phyloP scores from a whole-genome alignment of 1,140 invertebrate species.

The Cydia pomonella region DNA sequence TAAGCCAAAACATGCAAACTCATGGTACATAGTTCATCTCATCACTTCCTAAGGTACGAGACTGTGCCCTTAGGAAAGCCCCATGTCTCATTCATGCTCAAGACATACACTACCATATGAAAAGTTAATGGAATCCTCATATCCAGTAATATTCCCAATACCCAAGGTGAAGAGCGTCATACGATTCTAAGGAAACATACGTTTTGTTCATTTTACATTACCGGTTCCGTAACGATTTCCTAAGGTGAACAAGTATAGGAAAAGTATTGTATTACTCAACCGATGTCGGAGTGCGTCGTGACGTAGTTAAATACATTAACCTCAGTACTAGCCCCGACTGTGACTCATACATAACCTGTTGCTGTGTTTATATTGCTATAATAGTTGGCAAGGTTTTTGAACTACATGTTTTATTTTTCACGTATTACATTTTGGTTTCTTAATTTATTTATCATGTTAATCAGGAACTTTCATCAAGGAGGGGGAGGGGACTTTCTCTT shows the following conservation, averaged over 20 bases:
- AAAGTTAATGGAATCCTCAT: constrained; percentile 3
- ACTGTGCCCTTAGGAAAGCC: constrained; percentile 10
- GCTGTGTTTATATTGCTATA: constrained; percentile 10
- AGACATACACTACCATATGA: not conserved
- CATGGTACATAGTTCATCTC: not conserved
- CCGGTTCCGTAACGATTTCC: not conserved
- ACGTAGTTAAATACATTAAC: constrained; percentile 22
- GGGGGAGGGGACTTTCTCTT: no score
- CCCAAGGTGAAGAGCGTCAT: not conserved
- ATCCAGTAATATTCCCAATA: constrained; percentile 26
- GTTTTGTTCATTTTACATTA: constrained; percentile 10
- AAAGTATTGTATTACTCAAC: constrained; percentile 3
- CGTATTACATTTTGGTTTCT: not conserved
- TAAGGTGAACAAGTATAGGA: not conserved
- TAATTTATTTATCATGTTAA: not conserved
- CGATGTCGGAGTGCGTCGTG: not conserved
- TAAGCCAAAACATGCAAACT: constrained; percentile 4
- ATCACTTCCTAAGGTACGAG: not conserved
- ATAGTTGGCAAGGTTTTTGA: not conserved
- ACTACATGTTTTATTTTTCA: not conserved
- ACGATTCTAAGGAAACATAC: not conserved
- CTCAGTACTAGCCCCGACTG: not conserved
- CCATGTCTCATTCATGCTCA: not conserved
- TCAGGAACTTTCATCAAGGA: no score
- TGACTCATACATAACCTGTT: constrained; percentile 18